Conservation (phyloP, 2,113 vertebrate genomes). For the Tonatia bakeri region DNA sequence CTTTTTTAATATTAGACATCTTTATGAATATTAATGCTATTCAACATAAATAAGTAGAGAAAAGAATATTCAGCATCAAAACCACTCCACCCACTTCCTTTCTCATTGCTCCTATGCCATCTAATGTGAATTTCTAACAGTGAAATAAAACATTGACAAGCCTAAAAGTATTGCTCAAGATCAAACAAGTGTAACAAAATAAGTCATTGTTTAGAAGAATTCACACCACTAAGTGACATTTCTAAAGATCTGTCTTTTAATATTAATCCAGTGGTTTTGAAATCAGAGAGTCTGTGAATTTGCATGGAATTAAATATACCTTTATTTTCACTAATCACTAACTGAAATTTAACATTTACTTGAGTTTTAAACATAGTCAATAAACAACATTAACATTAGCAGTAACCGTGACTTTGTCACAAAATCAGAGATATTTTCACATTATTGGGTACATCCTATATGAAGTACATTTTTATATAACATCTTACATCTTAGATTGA, state of each 20-base stretch:
- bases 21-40: slow-evolving; percentile 70
- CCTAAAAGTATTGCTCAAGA: slow-evolving; percentile 26
- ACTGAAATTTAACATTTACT: not conserved
- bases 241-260: slow-evolving; percentile 23
- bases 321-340: slow-evolving; percentile 15
- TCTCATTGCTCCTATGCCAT: not conserved
- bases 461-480: not conserved
- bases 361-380: slow-evolving; percentile 9
- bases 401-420: not conserved
- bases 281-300: not conserved
- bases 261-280: not conserved
- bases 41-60: slow-evolving; percentile 48
- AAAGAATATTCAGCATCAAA: slow-evolving; percentile 51
- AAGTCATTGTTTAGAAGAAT: slow-evolving; percentile 50
- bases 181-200: slow-evolving; percentile 50
- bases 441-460: not conserved
- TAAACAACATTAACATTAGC: not conserved
- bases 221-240: not conserved
- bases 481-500: not conserved
- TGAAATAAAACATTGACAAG: slow-evolving; percentile 7
- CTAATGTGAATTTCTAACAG: slow-evolving; percentile 44
- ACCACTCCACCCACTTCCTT: slow-evolving; percentile 20
- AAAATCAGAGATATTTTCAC: not conserved
- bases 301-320: not conserved
- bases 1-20: slow-evolving; percentile 61